Conservation (phyloP, 2,113 vertebrate genomes). For the Hystrix cristata region DNA sequence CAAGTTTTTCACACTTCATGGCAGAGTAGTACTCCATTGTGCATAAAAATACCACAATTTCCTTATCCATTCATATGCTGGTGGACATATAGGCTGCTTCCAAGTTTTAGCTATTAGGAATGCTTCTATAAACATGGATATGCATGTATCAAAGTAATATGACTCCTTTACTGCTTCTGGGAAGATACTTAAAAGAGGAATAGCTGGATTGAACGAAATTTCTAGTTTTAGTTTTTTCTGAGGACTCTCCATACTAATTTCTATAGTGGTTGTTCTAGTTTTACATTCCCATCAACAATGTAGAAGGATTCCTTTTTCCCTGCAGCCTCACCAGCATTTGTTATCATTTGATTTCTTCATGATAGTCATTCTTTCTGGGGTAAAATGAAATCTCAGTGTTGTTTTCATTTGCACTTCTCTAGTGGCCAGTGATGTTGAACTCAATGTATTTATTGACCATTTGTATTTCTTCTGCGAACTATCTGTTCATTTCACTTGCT, state of each 20-base stretch:
- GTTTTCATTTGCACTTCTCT: neutral
- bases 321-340: neutral
- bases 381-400: neutral
- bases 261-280: neutral
- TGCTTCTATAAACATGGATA: neutral
- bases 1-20: neutral
- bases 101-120: neutral
- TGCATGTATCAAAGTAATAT: neutral
- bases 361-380: neutral
- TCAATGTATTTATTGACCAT: neutral
- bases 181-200: neutral
- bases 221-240: neutral
- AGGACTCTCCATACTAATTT: neutral
- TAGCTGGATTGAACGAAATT: neutral
- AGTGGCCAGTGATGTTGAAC: neutral
- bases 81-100: neutral
- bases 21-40: neutral
- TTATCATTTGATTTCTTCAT: neutral
- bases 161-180: neutral
- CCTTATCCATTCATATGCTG: neutral
- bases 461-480: neutral
- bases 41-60: neutral
- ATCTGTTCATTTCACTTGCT: neutral
- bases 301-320: neutral
- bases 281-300: neutral